Percentiles rank a stretch among this genome's conserved stretches.
phyloP scores from a whole-genome alignment of 1,140 invertebrate species.

The Palaemon carinicauda region DNA sequence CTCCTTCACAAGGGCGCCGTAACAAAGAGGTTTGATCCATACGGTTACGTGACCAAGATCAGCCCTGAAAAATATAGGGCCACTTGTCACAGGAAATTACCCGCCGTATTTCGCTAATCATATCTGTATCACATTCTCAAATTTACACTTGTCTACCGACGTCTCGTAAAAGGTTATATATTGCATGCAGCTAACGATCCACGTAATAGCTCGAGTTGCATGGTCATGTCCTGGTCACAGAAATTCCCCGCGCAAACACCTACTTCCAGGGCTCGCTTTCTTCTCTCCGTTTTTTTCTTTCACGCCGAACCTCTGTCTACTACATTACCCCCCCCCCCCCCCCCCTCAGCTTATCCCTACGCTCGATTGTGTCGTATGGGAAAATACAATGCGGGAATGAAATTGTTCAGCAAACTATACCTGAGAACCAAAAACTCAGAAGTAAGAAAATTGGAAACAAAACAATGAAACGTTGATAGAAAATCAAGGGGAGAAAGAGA shows the following conservation, averaged over 20 bases:
- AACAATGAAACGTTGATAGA: too few species aligned
- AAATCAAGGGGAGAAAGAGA: too few species aligned
- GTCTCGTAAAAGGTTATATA: conserved; percentile 7
- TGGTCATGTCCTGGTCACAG: background rate
- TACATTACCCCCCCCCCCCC: background rate
- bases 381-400: too few species aligned
- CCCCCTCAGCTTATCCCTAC: background rate
- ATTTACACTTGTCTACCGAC: background rate
- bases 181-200: conserved; percentile 2
- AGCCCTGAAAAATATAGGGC: too few species aligned
- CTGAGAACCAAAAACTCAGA: too few species aligned
- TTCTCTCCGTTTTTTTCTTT: background rate
- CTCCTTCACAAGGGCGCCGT: too few species aligned
- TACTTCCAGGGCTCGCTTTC: background rate
- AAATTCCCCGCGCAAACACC: background rate
- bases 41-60: too few species aligned
- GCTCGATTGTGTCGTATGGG: too few species aligned
- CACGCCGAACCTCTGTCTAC: background rate
- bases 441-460: too few species aligned
- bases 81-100: too few species aligned
- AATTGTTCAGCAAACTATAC: too few species aligned
- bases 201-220: background rate
- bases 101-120: background rate
- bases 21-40: too few species aligned
- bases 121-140: background rate